Percentiles rank a stretch among this genome's conserved stretches.
phyloP scores from a whole-genome alignment of 1,140 invertebrate species.

The Drosophila punjabiensis region DNA sequence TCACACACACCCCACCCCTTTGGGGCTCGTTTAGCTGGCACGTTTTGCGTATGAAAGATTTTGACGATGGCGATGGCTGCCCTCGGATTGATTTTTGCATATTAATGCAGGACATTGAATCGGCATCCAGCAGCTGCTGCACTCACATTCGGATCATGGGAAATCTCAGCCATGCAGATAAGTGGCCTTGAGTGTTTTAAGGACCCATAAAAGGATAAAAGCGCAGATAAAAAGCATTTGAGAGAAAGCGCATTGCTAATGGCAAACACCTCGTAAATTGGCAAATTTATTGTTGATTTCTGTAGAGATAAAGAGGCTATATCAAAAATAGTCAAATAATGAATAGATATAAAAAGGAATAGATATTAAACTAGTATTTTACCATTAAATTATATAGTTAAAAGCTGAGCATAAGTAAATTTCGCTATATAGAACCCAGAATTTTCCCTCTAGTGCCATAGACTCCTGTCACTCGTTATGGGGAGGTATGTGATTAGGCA shows the following conservation, averaged over 20 bases:
- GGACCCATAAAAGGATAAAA: constrained; percentile 16
- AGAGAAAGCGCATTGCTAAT: constrained; percentile 31
- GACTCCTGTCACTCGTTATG: neutral
- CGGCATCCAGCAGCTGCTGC: constrained; percentile 16
- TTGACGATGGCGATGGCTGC: constrained; percentile 40
- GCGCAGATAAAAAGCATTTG: constrained; percentile 13
- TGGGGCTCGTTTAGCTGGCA: constrained; percentile 26
- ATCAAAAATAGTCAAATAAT: neutral
- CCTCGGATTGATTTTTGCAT: constrained; percentile 63
- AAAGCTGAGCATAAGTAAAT: neutral
- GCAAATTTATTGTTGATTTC: constrained; percentile 41
- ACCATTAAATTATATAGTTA: too few relatives aligned
- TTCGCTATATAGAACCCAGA: too few relatives aligned
- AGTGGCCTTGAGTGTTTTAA: constrained; percentile 31
- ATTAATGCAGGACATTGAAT: constrained; percentile 47
- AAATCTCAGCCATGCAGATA: constrained; percentile 18
- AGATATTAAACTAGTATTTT: neutral
- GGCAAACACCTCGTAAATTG: constrained; percentile 45
- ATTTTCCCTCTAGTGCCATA: neutral
- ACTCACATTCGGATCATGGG: constrained; percentile 4
- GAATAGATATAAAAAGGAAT: neutral
- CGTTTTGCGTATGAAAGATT: constrained; percentile 61
- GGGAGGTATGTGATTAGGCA: constrained; percentile 28
- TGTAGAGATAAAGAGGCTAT: neutral
- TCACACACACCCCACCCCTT: neutral